Percentiles rank a stretch among this genome's conserved stretches.
Evolutionary conservation across 2,113 vertebrate genomes (phyloP).

Genomic region (Eulacestoma nigropectus): DNA sequence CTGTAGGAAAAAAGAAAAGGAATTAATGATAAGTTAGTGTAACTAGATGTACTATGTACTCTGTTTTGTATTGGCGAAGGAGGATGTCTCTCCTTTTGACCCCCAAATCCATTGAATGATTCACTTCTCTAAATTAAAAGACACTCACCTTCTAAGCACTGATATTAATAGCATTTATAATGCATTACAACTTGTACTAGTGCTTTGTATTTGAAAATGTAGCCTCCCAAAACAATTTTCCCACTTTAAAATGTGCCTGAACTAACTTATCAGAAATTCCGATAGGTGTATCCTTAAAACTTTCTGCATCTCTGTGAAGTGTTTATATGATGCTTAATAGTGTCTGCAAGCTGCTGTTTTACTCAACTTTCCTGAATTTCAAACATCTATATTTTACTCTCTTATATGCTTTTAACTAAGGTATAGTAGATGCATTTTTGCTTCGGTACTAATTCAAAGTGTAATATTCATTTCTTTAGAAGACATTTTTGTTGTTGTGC

Average conservation of each 20-base stretch:
- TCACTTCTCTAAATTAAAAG: background rate
- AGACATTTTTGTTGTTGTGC: conserved; percentile 98
- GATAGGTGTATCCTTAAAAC: conserved; percentile 59
- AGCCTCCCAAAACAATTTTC: background rate
- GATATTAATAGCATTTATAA: background rate
- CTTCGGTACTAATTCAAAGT: conserved; percentile 92
- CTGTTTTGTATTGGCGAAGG: background rate
- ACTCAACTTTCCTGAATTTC: conserved; percentile 84
- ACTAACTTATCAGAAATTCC: conserved; percentile 80
- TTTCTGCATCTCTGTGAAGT: conserved; percentile 75
- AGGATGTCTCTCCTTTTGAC: background rate
- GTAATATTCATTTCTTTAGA: conserved; percentile 91
- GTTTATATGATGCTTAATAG: conserved; percentile 78
- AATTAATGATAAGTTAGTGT: conserved; percentile 78
- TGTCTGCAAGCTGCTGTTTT: conserved; percentile 84
- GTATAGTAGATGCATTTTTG: conserved; percentile 88
- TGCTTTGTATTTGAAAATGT: conserved; percentile 1
- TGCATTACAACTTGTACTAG: background rate
- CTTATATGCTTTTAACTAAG: conserved; percentile 89
- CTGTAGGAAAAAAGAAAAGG: conserved; percentile 28
- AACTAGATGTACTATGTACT: background rate
- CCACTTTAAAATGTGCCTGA: background rate
- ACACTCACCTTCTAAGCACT: background rate
- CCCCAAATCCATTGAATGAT: background rate
- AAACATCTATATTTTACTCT: conserved; percentile 87